Conservation (phyloP, 1,140 invertebrate species). For the Cepaea nemoralis region DNA sequence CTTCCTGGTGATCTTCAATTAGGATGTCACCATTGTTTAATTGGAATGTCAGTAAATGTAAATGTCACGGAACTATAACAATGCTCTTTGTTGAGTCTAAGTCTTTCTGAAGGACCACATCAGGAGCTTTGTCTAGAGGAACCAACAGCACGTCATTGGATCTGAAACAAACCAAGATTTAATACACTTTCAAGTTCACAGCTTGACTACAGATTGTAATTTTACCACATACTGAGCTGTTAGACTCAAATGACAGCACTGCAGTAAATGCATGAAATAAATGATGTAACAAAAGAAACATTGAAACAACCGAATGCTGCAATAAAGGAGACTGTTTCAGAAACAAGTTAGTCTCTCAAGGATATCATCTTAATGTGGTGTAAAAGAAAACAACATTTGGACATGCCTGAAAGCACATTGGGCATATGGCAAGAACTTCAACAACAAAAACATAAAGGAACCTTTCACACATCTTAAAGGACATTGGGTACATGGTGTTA, state of each 20-base stretch:
- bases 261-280: background rate
- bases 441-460: too few relatives aligned
- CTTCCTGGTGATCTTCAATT: background rate
- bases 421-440: too few relatives aligned
- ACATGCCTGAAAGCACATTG: too few relatives aligned
- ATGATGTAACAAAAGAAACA: background rate
- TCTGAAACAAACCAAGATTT: slow-evolving; percentile 20
- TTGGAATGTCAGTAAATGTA: background rate
- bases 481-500: too few relatives aligned
- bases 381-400: too few relatives aligned
- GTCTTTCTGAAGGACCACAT: slow-evolving; percentile 8
- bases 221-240: background rate
- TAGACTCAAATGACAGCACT: too few relatives aligned
- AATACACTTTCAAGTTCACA: background rate
- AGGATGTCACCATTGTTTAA: background rate
- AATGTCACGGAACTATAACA: slow-evolving; percentile 1
- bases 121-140: slow-evolving; percentile 20
- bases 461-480: too few relatives aligned
- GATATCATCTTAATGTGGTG: too few relatives aligned
- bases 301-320: background rate
- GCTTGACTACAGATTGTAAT: background rate
- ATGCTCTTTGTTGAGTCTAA: slow-evolving; percentile 25
- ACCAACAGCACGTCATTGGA: slow-evolving; percentile 13
- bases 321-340: background rate
- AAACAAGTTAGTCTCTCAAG: too few relatives aligned